phyloP scores from a whole-genome alignment of 2,113 vertebrate species.

The Stigmatopora nigra region DNA sequence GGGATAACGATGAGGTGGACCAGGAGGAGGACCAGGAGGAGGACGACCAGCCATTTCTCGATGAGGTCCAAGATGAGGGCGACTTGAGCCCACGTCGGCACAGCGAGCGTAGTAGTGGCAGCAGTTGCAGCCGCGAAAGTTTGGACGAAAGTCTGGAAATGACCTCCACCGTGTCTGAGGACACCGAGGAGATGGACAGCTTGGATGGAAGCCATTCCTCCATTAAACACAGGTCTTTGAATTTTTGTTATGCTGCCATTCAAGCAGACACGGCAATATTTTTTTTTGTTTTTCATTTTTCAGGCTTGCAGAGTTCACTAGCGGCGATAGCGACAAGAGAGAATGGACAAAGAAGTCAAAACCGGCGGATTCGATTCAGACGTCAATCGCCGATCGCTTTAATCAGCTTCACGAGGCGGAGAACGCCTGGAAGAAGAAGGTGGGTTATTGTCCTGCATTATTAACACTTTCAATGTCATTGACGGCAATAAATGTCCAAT shows the following conservation, averaged over 20 bases:
- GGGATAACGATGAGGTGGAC: conserved; percentile 14
- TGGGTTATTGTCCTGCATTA: conserved; percentile 13
- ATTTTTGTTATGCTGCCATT: neutral
- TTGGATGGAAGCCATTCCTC: conserved; percentile 59
- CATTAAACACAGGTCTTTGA: conserved; percentile 60
- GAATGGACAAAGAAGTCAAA: conserved; percentile 46
- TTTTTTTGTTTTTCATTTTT: conserved; percentile 6
- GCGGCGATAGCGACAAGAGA: conserved; percentile 46
- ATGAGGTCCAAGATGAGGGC: conserved; percentile 40
- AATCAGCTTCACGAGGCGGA: conserved; percentile 67
- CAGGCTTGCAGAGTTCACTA: conserved; percentile 55
- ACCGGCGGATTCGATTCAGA: conserved; percentile 43
- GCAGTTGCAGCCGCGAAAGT: conserved; percentile 2
- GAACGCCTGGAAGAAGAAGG: conserved; percentile 73
- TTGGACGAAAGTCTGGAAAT: conserved; percentile 52
- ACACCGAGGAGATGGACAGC: conserved; percentile 66
- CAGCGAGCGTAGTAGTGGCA: conserved; percentile 20
- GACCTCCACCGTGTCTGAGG: conserved; percentile 57
- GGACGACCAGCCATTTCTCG: conserved; percentile 39
- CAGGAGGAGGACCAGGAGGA: conserved; percentile 30
- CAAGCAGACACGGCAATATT: no score
- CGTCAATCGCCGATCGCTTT: conserved; percentile 64
- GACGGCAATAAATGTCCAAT: no score
- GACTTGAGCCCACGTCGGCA: conserved; percentile 19
- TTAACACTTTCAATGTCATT: no score